These are phyloP conservation scores for Drosophila parvula DNA, from an alignment of 1,140 invertebrate species.

Conservation along the genomic window DNA sequence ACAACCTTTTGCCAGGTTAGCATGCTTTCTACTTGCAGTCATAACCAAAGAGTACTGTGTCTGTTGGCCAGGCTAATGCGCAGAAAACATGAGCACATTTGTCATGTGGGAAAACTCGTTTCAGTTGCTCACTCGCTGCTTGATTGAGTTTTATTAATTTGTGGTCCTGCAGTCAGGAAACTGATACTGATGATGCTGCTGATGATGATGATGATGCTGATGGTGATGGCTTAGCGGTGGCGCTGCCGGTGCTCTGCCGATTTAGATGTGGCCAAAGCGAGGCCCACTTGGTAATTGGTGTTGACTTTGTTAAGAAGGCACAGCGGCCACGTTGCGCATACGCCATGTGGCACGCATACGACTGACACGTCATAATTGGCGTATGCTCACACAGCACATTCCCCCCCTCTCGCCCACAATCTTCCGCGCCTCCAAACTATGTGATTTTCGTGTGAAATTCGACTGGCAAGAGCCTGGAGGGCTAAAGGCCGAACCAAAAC, in stretches of 20 bases:
- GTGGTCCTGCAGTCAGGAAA: constrained; percentile 49
- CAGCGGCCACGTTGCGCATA: constrained; percentile 58
- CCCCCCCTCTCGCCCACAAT: background rate
- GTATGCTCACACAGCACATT: constrained; percentile 20
- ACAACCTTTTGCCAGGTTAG: background rate
- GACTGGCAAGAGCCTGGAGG: constrained; percentile 55
- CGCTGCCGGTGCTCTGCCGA: background rate
- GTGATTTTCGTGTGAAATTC: constrained; percentile 84
- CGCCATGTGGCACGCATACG: constrained; percentile 56
- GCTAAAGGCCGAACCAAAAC: constrained; percentile 42
- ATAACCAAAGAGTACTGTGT: constrained; percentile 18
- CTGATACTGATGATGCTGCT: constrained; percentile 40
- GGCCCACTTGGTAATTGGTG: constrained; percentile 40
- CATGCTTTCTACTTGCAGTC: background rate
- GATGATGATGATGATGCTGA: constrained; percentile 4
- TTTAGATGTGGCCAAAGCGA: background rate
- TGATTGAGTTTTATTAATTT: constrained; percentile 80
- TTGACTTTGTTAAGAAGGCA: constrained; percentile 59
- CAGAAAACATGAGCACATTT: constrained; percentile 50
- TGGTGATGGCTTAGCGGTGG: background rate
- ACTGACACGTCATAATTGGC: constrained; percentile 76
- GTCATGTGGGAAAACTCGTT: constrained; percentile 37
- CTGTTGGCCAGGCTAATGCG: constrained; percentile 56
- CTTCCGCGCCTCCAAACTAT: constrained; percentile 73
- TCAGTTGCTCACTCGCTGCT: constrained; percentile 9